Base-by-base conservation (phyloP, 2,113 vertebrate species). In the Melanotaenia duboulayi region DNA sequence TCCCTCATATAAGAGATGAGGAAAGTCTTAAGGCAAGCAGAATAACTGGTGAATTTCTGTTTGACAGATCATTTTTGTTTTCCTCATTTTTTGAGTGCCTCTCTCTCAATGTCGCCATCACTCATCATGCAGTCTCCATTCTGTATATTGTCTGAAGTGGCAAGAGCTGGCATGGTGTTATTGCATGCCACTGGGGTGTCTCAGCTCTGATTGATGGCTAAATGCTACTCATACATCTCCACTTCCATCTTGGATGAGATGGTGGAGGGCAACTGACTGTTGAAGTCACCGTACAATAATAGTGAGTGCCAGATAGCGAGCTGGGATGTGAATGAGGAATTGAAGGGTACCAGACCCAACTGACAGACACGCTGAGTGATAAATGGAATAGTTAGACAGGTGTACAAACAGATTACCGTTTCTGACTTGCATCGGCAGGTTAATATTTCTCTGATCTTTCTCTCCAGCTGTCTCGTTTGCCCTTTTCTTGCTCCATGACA, bases 181-280 rank as follows among this genome's bases (percentile, higher is more conserved):
- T 71, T 77, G 79, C 48, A 19, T 22, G 74, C 69, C 66, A 69
- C 73, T 4, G 59, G 70, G 76, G 63, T 54, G 69, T 75, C 64
- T 72, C 55, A 11, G 11, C 0, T 0, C 51, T 88, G 86, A 86
- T 32, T 65, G 83, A 86, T 83, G 65, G 72, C 17, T 81, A 61
- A 83, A 83, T 20, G 39, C 64, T 61, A 11, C 65, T 79, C 78
- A 51, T 80, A 62, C 65, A 49, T 85, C 66, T 83, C 56, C 35
- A 32, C 76, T 70, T 78, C 67, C 71, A 70, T 65, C 74, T 70
- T 14, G 19, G n/a, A 24, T 1, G 16, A 42, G 66, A 54, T 13
- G 46, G 80, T 24, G 20, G 28, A 24, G 66, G 73, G 40, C 69
- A 19, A 48, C 48, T 48, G 40, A 50, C 66, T 74, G 61, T 24